phyloP scores from a whole-genome alignment of 2,888 invertebrate genomes.

The Blera fallax region DNA sequence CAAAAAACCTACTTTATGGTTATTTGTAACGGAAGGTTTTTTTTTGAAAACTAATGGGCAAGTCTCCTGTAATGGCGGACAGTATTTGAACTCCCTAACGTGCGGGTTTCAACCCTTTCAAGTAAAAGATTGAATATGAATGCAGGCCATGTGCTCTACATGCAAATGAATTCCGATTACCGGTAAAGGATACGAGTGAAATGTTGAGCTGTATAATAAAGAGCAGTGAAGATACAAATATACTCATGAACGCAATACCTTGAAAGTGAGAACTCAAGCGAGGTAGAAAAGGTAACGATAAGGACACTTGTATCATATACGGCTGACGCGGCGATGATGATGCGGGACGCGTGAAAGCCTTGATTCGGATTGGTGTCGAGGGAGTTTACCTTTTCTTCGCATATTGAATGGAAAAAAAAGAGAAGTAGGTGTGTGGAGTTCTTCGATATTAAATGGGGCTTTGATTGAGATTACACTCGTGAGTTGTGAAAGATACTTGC shows the following conservation, averaged over 20 bases:
- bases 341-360: not conserved
- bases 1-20: conserved; percentile 2
- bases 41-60: not conserved
- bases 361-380: conserved; percentile 9
- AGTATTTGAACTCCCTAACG: not conserved
- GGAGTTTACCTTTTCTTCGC: not conserved
- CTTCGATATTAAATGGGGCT: not conserved
- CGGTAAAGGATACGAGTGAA: not conserved
- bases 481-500: not conserved
- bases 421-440: not conserved
- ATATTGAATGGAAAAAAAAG: not conserved
- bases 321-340: not conserved
- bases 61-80: not conserved
- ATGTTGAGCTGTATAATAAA: no score
- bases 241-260: not conserved
- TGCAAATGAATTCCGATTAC: conserved; percentile 10
- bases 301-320: not conserved
- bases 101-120: not conserved
- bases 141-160: conserved; percentile 5
- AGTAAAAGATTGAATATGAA: not conserved
- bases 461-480: not conserved
- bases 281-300: not conserved
- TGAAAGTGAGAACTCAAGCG: not conserved
- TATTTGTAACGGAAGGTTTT: conserved; percentile 9
- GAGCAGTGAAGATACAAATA: not conserved